These are phyloP conservation scores for Eutrigla gurnardus DNA, from an alignment of 2,797 vertebrate species.

Conservation along the genomic window DNA sequence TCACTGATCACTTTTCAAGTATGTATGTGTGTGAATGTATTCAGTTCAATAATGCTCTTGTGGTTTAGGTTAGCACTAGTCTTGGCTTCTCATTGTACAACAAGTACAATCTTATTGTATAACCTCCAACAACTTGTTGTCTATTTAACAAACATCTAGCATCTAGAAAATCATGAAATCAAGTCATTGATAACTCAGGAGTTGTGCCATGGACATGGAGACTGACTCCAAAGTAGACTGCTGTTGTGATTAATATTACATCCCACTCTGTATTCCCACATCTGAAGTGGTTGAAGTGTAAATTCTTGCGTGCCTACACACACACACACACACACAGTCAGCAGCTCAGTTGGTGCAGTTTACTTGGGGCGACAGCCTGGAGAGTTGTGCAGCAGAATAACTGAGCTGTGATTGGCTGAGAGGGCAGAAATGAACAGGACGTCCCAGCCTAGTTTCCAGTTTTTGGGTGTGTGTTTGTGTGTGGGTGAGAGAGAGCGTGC, in stretches of 20 bases:
- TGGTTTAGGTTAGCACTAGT: background rate
- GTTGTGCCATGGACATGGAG: background rate
- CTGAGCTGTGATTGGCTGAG: constrained; percentile 72
- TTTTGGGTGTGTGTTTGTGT: constrained; percentile 20
- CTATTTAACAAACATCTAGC: no score
- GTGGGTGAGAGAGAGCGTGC: background rate
- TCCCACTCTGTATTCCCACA: constrained; percentile 44
- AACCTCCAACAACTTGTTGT: background rate
- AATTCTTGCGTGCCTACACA: background rate
- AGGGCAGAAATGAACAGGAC: constrained; percentile 73
- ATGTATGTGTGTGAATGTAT: background rate
- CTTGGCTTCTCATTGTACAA: background rate
- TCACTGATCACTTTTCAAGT: constrained; percentile 9
- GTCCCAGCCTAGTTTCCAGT: constrained; percentile 75
- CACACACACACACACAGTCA: constrained; percentile 26
- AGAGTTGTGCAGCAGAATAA: constrained; percentile 60
- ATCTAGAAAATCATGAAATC: no score
- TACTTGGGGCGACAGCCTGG: constrained; percentile 66
- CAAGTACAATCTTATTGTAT: background rate
- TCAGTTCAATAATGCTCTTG: background rate
- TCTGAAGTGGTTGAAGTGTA: constrained; percentile 30
- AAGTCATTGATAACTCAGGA: no score
- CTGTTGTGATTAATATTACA: constrained; percentile 57
- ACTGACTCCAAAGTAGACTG: constrained; percentile 16
- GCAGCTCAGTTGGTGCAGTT: constrained; percentile 52